Conservation (phyloP, 1,140 invertebrate species). For the Drosophila pseudoobscura region DNA sequence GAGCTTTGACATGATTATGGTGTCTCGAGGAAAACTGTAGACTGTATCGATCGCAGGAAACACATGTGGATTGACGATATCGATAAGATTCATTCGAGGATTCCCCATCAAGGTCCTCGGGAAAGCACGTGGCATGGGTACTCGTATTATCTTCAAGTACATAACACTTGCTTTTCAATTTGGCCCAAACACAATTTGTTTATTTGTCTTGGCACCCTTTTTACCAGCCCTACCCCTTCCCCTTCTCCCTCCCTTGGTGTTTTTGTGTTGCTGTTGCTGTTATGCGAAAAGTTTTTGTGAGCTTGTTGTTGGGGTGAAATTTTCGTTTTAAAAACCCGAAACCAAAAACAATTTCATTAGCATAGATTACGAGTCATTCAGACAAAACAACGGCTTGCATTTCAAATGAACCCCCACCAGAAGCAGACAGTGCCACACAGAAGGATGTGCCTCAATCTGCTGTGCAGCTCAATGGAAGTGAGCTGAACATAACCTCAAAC, state of each 20-base stretch:
- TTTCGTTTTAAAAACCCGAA: constrained; percentile 63
- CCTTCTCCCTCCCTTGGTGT: constrained; percentile 1
- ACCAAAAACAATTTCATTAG: constrained; percentile 79
- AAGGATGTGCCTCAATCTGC: constrained; percentile 14
- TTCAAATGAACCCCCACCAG: constrained; percentile 62
- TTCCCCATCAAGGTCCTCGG: too few species aligned
- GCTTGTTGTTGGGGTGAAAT: constrained; percentile 37
- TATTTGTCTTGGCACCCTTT: constrained; percentile 52
- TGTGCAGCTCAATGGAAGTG: constrained; percentile 36
- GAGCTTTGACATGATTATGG: too few species aligned
- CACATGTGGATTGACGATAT: too few species aligned
- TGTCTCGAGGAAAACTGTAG: too few species aligned
- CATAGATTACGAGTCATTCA: constrained; percentile 78
- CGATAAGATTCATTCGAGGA: too few species aligned
- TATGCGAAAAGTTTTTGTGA: constrained; percentile 41
- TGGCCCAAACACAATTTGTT: constrained; percentile 33
- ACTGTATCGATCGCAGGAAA: too few species aligned
- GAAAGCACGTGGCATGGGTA: background rate
- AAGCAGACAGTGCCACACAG: background rate
- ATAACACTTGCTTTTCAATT: constrained; percentile 55
- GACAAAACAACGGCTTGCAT: constrained; percentile 73
- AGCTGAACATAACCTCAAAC: constrained; percentile 30
- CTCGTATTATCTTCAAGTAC: constrained; percentile 41
- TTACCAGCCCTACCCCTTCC: background rate
- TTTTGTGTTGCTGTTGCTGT: constrained; percentile 40